A percentile compares a stretch with the other conserved stretches of the same genome.
Evolutionary conservation across 2,888 invertebrate species (phyloP).

Genomic region (Heteropelma amictum): DNA sequence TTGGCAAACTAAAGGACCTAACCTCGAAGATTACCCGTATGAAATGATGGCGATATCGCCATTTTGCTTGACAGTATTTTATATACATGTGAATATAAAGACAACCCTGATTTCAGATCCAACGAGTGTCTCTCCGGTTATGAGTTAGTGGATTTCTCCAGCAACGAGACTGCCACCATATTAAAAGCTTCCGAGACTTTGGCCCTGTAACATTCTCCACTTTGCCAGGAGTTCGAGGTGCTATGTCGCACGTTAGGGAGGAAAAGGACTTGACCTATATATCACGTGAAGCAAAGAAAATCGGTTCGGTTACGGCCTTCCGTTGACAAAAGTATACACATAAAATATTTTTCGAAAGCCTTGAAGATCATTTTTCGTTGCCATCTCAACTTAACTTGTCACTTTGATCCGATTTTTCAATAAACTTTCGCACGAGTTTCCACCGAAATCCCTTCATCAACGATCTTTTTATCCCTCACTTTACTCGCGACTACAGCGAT

Average conservation of each 20-base stretch:
- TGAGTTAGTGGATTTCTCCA: slow-evolving; percentile 67
- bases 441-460: background rate
- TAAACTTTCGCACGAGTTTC: slow-evolving; percentile 34
- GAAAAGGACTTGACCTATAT: background rate
- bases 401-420: slow-evolving; percentile 25
- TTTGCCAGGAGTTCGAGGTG: slow-evolving; percentile 32
- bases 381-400: slow-evolving; percentile 26
- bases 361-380: slow-evolving; percentile 16
- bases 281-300: background rate
- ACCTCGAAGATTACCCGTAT: background rate
- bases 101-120: background rate
- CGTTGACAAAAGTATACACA: background rate
- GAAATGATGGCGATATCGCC: background rate
- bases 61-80: background rate
- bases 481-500: background rate
- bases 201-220: slow-evolving; percentile 21
- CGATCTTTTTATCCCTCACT: background rate
- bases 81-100: background rate
- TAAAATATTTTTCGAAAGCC: background rate
- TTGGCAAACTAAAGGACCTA: background rate
- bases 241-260: background rate
- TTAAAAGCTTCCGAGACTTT: slow-evolving; percentile 65
- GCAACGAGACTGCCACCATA: slow-evolving; percentile 67
- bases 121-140: slow-evolving; percentile 61
- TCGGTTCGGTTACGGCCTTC: background rate